These are phyloP conservation scores for Zootermopsis nevadensis DNA, from an alignment of 2,888 invertebrate species.

Conservation along the genomic window DNA sequence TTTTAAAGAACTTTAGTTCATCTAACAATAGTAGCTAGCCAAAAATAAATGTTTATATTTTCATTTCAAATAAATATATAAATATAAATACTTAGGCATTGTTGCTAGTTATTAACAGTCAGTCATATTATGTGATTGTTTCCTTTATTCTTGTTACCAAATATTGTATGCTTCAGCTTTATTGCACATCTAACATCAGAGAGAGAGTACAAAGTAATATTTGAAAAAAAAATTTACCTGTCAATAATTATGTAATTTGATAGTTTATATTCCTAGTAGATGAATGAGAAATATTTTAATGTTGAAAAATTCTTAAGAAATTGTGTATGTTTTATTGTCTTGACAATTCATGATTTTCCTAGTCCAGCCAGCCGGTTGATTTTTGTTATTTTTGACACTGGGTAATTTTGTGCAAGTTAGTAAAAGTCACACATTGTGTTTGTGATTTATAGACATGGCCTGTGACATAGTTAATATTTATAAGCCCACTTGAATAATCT, in stretches of 20 bases:
- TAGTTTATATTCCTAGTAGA: neutral
- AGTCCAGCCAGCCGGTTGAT: neutral
- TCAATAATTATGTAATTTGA: neutral
- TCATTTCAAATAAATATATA: neutral
- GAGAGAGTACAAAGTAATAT: neutral
- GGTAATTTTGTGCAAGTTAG: neutral
- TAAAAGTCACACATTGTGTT: neutral
- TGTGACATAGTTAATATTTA: neutral
- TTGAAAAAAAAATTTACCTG: neutral
- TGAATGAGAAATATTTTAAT: neutral
- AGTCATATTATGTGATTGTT: neutral
- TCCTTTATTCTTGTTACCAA: neutral
- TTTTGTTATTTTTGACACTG: neutral
- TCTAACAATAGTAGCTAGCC: neutral
- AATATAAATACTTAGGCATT: neutral
- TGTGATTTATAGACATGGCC: neutral
- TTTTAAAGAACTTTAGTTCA: no score
- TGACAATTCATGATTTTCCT: neutral
- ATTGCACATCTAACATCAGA: conserved; percentile 9
- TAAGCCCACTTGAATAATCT: no score
- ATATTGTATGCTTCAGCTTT: neutral
- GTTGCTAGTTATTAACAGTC: neutral
- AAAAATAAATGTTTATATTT: neutral
- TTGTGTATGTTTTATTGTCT: neutral
- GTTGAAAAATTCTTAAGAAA: neutral